Base-by-base conservation (phyloP, 1,140 invertebrate genomes). In the Diachasmimorpha longicaudata region DNA sequence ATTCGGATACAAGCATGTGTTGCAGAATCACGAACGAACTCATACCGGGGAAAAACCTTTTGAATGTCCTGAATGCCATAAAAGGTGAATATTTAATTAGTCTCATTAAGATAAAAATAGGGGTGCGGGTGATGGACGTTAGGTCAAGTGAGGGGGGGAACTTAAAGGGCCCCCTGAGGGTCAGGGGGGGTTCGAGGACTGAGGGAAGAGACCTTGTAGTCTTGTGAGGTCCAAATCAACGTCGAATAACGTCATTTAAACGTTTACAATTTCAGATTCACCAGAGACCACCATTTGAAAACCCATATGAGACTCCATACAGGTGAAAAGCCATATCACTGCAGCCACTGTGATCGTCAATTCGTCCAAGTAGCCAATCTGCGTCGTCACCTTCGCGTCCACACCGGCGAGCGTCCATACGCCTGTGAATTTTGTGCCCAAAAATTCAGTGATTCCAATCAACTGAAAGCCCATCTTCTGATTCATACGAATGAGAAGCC, bases 21-120 rank as follows among this genome's bases (percentile, higher is more conserved):
- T 98, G 19, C 96, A 98, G 85, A 99, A 99, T 84, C 97, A 99
- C 86, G 96, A 98, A 79, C 93, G 97, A 69, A 99, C 97, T 0
- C 98, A 99, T 86, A 99, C 97, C 0, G 97, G 98, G 0, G 96
- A 98, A 84, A 98, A 98, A 82, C 98, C 98, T 0, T 99, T 99
- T 89, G 95, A 98, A 83, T 99, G 98, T 85, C 93, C 93, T 6
- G 94, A 96, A 86, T 99, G 98, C 86, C 94, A 97, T 80, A 97
- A 98, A 85, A 92, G 96, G 78, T 89, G 13, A 81, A 79, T 11
- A 48, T 31, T 39, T 44, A 66, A 14, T 52, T 19, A 37, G n/a
- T n/a, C n/a, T 16, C 44, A 21, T 69, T 66, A 31, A 2, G 2
- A 31, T 31, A n/a, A n/a, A n/a, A n/a, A n/a, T n/a, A n/a, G n/a